Base-by-base conservation (phyloP, 2,797 vertebrate genomes). In the Merluccius polli region DNA sequence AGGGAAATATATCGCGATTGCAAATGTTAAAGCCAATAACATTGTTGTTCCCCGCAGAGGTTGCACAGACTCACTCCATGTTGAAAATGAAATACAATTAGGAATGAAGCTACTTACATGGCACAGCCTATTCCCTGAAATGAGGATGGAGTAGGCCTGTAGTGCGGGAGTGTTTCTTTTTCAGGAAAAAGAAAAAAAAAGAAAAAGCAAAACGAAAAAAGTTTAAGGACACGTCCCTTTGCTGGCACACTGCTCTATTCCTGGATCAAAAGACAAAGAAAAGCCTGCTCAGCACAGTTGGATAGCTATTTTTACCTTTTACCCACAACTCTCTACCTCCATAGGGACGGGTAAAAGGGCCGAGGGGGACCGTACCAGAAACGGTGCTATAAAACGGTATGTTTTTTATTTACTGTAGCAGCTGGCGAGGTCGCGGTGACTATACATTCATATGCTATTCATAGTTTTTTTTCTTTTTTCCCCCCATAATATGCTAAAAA, bases 171-270 rank as follows among this genome's bases (percentile, higher is more conserved):
- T 77, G 44, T 27, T 18, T 67, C n/a, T 41, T 41, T 41, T 24
- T 29, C 24, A 67, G n/a, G 27, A 67, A 67, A 67, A 65, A 24
- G 9, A 9, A 10, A 2, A 67, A 67, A 67, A 65, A 24, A 27
- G 1, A 10, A 2, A 33, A 33, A 33, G 32, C 2, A 33, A 41
- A 41, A 41, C 38, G 5, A 67, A 13, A 68, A 71, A 73, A 63
- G 71, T 36, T 72, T 72, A 68, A 67, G 35, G 35, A 38, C 59
- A 16, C 16, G 73, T 65, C 71, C 71, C 24, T 13, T 32, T 67
- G 70, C 9, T 68, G 59, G 71, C 30, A 44, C 32, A 41, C 30
- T 69, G 27, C 59, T 21, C 11, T 44, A 27, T 12, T 65, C 21
- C 11, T 27, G 48, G 9, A 67, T 35, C 59, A 33, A 18, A 16